A percentile compares a stretch with the other conserved stretches of the same genome.
Conservation (phyloP, 2,113 vertebrate genomes). For the Castor canadensis region DNA sequence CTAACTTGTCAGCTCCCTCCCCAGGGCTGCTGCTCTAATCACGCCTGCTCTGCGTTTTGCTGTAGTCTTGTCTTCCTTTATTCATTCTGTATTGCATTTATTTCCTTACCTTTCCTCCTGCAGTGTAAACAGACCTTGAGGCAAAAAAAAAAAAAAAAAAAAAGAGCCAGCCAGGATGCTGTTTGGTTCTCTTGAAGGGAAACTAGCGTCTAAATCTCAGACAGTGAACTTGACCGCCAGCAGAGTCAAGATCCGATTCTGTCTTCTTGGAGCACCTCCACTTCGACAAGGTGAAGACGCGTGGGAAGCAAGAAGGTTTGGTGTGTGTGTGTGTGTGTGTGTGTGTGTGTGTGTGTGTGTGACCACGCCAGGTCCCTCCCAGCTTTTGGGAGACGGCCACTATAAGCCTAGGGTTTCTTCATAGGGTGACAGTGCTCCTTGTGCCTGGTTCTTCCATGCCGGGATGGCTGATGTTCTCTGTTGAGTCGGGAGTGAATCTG, state of each 20-base stretch:
- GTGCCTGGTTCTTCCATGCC: not conserved
- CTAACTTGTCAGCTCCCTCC: slow-evolving; percentile 69
- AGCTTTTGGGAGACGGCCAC: too few relatives aligned
- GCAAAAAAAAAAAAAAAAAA: slow-evolving; percentile 1
- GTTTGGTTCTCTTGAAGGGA: slow-evolving; percentile 48
- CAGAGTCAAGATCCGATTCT: slow-evolving; percentile 12
- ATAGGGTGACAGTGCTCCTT: not conserved
- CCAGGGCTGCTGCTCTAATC: slow-evolving; percentile 70
- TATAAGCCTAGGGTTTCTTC: not conserved
- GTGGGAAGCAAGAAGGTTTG: not conserved
- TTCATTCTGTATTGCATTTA: slow-evolving; percentile 73
- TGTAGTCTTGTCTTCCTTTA: slow-evolving; percentile 71
- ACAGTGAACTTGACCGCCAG: not conserved
- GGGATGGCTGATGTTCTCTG: not conserved
- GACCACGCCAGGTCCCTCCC: too few relatives aligned
- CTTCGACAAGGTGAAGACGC: not conserved
- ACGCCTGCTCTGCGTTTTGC: slow-evolving; percentile 39
- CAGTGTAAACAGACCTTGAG: slow-evolving; percentile 76
- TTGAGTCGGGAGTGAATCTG: too few relatives aligned
- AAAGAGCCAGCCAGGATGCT: not conserved
- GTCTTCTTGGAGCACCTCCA: not conserved
- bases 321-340: too few relatives aligned
- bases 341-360: too few relatives aligned
- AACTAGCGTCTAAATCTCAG: slow-evolving; percentile 32
- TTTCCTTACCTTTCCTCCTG: slow-evolving; percentile 75